Percentiles rank a stretch among this genome's conserved stretches.
Evolutionary conservation across 2,797 vertebrate species (phyloP).

Genomic region (Taeniopygia guttata): DNA sequence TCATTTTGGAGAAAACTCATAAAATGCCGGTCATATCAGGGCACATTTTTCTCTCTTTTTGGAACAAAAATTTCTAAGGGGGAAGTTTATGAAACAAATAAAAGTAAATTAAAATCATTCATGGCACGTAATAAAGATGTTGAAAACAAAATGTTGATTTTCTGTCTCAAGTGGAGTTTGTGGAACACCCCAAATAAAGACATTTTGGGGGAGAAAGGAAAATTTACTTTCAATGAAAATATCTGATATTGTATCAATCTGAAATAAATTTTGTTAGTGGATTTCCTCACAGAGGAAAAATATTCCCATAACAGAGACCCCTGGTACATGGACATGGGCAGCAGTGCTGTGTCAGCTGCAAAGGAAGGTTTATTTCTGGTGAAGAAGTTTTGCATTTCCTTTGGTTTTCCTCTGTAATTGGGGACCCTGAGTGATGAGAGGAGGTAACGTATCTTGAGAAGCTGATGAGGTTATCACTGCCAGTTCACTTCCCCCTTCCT

Average conservation of each 20-base stretch:
- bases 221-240: background rate
- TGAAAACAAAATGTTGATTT: background rate
- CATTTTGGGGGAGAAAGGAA: fast-evolving
- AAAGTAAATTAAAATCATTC: background rate
- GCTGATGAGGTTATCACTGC: constrained; percentile 15
- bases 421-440: background rate
- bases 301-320: background rate
- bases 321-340: background rate
- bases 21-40: background rate
- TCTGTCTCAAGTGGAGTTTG: background rate
- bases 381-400: background rate
- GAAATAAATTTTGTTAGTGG: background rate
- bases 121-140: background rate
- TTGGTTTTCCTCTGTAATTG: background rate
- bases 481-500: background rate
- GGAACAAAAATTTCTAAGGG: background rate
- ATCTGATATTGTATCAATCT: background rate
- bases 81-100: background rate
- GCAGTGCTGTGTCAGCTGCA: background rate
- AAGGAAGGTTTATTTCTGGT: background rate
- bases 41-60: background rate
- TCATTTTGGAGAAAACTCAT: background rate
- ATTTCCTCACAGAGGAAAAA: background rate
- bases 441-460: background rate
- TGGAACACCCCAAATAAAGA: background rate